phyloP scores from a whole-genome alignment of 2,888 invertebrate genomes.

The Perithous albicinctus region DNA sequence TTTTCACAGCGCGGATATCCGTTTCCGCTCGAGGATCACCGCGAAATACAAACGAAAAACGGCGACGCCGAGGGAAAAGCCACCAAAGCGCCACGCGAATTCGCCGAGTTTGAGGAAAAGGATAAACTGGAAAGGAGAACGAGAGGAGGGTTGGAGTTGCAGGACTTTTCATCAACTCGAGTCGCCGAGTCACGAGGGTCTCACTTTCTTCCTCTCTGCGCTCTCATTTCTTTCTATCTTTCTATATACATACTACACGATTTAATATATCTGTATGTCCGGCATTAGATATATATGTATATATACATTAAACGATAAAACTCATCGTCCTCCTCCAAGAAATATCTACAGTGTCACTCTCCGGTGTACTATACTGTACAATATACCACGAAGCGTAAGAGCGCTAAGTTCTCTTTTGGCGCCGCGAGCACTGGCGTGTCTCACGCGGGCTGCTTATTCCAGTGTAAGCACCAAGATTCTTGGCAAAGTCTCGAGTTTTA shows the following conservation, averaged over 20 bases:
- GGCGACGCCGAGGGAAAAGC: slow-evolving; percentile 64
- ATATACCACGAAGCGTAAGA: slow-evolving; percentile 15
- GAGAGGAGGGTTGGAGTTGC: slow-evolving; percentile 25
- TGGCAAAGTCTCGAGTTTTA: slow-evolving; percentile 45
- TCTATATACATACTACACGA: slow-evolving; percentile 8
- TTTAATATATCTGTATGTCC: slow-evolving; percentile 24
- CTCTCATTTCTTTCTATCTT: slow-evolving; percentile 8
- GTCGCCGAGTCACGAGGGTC: slow-evolving; percentile 18
- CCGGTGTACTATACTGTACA: background rate
- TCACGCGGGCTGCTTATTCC: slow-evolving; percentile 15
- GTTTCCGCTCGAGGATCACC: slow-evolving; percentile 81
- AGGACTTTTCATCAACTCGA: slow-evolving; percentile 37
- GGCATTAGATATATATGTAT: background rate
- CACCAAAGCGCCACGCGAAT: slow-evolving; percentile 61
- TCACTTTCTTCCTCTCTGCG: slow-evolving; percentile 19
- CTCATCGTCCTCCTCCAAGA: slow-evolving; percentile 23
- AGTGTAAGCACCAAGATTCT: slow-evolving; percentile 35
- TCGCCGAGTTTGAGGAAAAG: slow-evolving; percentile 29
- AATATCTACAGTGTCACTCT: slow-evolving; percentile 27
- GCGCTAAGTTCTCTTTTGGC: slow-evolving; percentile 48
- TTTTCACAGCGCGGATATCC: slow-evolving; percentile 83
- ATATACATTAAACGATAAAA: slow-evolving; percentile 34
- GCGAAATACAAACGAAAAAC: slow-evolving; percentile 82
- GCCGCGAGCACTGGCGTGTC: slow-evolving; percentile 28
- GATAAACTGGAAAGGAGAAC: slow-evolving; percentile 22